These are phyloP conservation scores for Pararge aegeria DNA, from an alignment of 1,140 invertebrate species.

Conservation along the genomic window DNA sequence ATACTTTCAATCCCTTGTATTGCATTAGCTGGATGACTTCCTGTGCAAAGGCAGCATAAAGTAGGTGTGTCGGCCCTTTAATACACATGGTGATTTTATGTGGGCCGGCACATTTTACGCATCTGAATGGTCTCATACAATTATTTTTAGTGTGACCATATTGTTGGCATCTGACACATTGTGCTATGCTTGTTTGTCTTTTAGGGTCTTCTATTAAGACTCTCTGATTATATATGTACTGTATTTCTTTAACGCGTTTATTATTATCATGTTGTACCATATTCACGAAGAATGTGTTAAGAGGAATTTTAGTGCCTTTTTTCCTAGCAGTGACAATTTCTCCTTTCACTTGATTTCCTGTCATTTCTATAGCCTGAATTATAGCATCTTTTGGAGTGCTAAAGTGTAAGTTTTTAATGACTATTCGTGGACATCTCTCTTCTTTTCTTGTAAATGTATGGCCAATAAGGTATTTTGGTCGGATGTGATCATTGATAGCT, in stretches of 20 bases:
- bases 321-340: slow-evolving; percentile 27
- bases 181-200: slow-evolving; percentile 18
- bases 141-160: slow-evolving; percentile 35
- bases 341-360: slow-evolving; percentile 23
- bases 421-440: slow-evolving; percentile 17
- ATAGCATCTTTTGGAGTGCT: slow-evolving; percentile 26
- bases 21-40: neutral
- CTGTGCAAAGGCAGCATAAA: neutral
- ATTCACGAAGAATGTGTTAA: slow-evolving; percentile 25
- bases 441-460: slow-evolving; percentile 32
- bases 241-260: slow-evolving; percentile 12
- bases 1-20: neutral
- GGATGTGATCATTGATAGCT: slow-evolving; percentile 4
- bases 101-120: slow-evolving; percentile 25
- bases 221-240: slow-evolving; percentile 9
- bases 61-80: slow-evolving; percentile 19
- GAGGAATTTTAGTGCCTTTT: slow-evolving; percentile 17
- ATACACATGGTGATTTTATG: slow-evolving; percentile 22
- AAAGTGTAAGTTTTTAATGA: slow-evolving; percentile 28
- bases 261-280: slow-evolving; percentile 16
- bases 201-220: slow-evolving; percentile 23
- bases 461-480: slow-evolving; percentile 23
- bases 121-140: slow-evolving; percentile 30
- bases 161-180: slow-evolving; percentile 33
- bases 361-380: slow-evolving; percentile 22